Conservation (phyloP, 35 echinoderm and acorn worm genomes). For the Lytechinus variegatus region DNA sequence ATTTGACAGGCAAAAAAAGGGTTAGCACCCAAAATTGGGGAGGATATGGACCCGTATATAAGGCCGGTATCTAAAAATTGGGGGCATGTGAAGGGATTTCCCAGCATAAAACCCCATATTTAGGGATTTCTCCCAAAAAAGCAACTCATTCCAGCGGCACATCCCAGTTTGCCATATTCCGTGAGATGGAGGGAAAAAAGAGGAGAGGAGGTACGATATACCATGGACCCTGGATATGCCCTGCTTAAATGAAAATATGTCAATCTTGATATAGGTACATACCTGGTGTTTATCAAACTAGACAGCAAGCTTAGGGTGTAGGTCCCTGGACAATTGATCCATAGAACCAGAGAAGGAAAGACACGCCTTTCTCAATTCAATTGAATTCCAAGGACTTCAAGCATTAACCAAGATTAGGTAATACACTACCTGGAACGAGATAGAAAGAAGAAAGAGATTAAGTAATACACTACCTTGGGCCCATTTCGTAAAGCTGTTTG, state of each 20-base stretch:
- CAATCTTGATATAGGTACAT: not conserved
- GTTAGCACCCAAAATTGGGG: no score
- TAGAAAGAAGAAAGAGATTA: not conserved
- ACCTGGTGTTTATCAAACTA: not conserved
- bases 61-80: no score
- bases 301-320: not conserved
- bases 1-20: no score
- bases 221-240: no score
- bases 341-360: not conserved
- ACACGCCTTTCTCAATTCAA: not conserved
- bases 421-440: not conserved
- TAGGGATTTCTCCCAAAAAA: no score
- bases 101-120: no score
- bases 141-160: no score
- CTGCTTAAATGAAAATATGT: not conserved
- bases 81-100: no score
- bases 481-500: no score
- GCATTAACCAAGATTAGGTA: constrained; percentile 12
- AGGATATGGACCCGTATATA: no score
- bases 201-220: not conserved
- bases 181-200: not conserved
- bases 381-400: not conserved
- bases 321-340: not conserved
- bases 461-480: no score
- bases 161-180: no score